Evolutionary conservation across 2,797 vertebrate genomes (phyloP), one percentile per base, ranked within the genome.

Genomic region (Peromyscus melanophrys): DNA sequence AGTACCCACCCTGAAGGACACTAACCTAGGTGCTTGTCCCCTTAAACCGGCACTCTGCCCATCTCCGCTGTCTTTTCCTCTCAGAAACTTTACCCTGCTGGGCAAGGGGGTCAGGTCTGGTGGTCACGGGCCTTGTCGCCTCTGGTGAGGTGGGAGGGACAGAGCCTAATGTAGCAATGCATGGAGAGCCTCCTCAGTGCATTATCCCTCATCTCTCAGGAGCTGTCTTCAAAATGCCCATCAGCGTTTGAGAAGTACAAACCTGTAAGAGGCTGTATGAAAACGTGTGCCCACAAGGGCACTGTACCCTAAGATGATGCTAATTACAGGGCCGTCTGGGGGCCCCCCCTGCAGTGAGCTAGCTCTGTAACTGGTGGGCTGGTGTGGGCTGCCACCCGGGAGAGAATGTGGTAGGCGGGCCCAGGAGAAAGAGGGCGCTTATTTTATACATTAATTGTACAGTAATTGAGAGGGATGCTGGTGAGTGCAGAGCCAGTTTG

Each of bases 391-490:
- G 17, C 97, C 95, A 67, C 92, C 63, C 89, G 96, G 73, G 67
- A 85, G 63, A 92, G 90, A 81, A 75, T 59, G 37, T 25, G 67
- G 96, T 61, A 57, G 95, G 97, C 89, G 91, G 85, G 91, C 89
- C 83, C 9, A 0, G 9, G 73, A 49, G 52, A 81, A 73, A 76
- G 71, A 78, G 71, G 16, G 40, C 11, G 61, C 85, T 95, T 85
- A 92, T 96, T 92, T 97, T 92, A 71, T 37, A 95, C 76, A 89
- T 77, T 94, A 97, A 97, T 95, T 96, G 93, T 91, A 96, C 78
- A 94, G 88, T 96, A 94, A 94, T 40, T 81, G 96, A 80, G 76
- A 82, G 87, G 76, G 78, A 71, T 19, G 71, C 40, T 80, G 52
- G 76, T 92, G 89, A 92, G 95, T 71, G 85, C 95, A 89, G 93